Conservation (phyloP, 1,140 invertebrate genomes). For the Euwallacea similis region DNA sequence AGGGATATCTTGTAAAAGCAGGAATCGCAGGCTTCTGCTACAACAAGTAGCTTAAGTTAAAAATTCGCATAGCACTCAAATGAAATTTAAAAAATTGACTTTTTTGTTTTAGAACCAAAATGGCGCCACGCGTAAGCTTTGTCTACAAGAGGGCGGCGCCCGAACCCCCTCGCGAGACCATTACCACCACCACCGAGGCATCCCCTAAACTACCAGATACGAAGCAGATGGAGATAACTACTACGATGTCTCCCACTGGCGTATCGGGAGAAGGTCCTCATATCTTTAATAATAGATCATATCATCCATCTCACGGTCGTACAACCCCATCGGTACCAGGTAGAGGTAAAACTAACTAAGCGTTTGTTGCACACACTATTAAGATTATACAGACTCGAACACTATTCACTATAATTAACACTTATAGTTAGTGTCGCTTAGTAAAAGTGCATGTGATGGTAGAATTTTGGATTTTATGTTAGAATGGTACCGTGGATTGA, state of each 20-base stretch:
- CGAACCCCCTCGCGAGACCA: not conserved
- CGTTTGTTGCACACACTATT: not conserved
- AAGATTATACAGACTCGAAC: not conserved
- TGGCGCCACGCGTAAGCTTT: conserved; percentile 22
- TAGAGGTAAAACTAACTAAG: conserved; percentile 14
- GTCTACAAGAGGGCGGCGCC: conserved; percentile 23
- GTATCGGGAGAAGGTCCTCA: conserved; percentile 35
- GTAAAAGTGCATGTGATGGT: too few species aligned
- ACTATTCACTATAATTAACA: not conserved
- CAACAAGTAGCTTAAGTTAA: too few species aligned
- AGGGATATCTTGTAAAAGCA: not conserved
- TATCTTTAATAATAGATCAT: conserved; percentile 43
- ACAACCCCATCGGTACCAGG: conserved; percentile 41
- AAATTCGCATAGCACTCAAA: not conserved
- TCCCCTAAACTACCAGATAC: not conserved
- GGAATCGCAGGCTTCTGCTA: too few species aligned
- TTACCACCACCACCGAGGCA: not conserved
- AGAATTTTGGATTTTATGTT: too few species aligned
- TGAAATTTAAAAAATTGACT: too few species aligned
- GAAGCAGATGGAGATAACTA: not conserved
- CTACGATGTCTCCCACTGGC: conserved; percentile 3
- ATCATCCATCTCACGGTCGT: conserved; percentile 43
- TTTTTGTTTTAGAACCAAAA: conserved; percentile 20
- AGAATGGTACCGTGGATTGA: too few species aligned
- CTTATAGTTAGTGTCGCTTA: too few species aligned